Conservation (phyloP, 1,140 invertebrate species). For the Macrosteles quadrilineatus region DNA sequence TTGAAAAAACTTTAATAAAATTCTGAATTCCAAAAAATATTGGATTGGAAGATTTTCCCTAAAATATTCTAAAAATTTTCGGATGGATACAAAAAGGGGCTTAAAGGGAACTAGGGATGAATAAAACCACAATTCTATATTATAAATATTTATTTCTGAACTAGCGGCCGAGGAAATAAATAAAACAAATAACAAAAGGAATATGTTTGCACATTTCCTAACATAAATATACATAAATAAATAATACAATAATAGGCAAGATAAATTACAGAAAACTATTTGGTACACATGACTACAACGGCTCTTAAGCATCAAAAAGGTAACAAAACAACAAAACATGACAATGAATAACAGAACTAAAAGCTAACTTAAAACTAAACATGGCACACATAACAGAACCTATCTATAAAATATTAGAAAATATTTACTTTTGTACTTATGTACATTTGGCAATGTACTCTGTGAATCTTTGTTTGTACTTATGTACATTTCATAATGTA, state of each 20-base stretch:
- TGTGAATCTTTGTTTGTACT: background rate
- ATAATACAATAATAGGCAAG: conserved; percentile 4
- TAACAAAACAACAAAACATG: background rate
- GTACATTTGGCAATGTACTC: background rate
- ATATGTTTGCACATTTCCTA: background rate
- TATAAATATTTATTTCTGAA: background rate
- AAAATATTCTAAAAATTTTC: too few species aligned
- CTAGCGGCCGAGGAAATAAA: background rate
- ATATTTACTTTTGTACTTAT: conserved; percentile 3
- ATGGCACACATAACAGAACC: background rate
- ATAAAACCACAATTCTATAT: background rate
- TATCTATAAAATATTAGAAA: background rate
- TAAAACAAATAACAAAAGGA: background rate
- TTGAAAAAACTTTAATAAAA: too few species aligned
- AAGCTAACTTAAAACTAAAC: conserved; percentile 1
- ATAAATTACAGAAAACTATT: background rate
- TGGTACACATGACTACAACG: background rate
- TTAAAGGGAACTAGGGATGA: too few species aligned
- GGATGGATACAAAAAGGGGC: too few species aligned
- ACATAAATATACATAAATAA: background rate
- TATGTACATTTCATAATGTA: background rate
- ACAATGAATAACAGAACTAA: background rate
- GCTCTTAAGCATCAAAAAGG: background rate
- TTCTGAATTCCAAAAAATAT: too few species aligned
- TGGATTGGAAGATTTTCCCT: too few species aligned